These are phyloP conservation scores for Scolanthus callimorphus DNA, from an alignment of 92 coral and sea anemone genomes.

Conservation along the genomic window DNA sequence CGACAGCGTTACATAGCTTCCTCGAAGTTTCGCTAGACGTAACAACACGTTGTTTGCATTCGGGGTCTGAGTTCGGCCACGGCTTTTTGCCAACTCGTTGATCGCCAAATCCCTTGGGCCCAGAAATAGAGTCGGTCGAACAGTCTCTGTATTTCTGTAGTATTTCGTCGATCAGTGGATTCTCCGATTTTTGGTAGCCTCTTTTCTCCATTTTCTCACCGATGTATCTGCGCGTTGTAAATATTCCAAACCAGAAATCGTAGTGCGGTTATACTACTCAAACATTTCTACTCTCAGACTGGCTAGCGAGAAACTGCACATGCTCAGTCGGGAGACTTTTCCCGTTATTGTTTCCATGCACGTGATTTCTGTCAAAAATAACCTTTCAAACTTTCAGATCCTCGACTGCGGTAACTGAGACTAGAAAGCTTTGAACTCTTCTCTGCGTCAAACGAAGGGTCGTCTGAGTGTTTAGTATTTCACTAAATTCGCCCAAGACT, in stretches of 20 bases:
- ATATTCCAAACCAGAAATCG: neutral
- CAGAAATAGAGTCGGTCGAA: constrained; percentile 96
- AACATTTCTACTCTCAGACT: neutral
- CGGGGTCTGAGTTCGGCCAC: constrained; percentile 29
- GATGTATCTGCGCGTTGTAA: neutral
- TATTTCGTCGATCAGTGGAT: constrained; percentile 90
- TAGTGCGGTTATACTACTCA: constrained; percentile 20
- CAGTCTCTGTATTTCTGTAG: constrained; percentile 95
- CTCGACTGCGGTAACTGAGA: constrained; percentile 2
- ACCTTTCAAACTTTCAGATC: constrained; percentile 20
- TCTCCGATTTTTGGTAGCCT: constrained; percentile 69
- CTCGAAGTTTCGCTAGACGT: constrained; percentile 66
- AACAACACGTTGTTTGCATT: constrained; percentile 65
- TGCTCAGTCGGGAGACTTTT: constrained; percentile 42
- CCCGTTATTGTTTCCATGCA: constrained; percentile 57
- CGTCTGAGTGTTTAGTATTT: too few relatives aligned
- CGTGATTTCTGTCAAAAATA: constrained; percentile 51
- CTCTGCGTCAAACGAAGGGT: too few relatives aligned
- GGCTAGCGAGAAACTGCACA: constrained; percentile 80
- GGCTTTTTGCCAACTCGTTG: constrained; percentile 35
- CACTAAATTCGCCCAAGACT: too few relatives aligned
- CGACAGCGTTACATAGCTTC: constrained; percentile 16
- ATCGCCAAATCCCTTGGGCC: constrained; percentile 78
- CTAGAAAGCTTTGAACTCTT: too few relatives aligned
- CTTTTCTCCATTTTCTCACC: constrained; percentile 46